A percentile compares a stretch with the other conserved stretches of the same genome.
These are phyloP conservation scores for Campaea margaritaria DNA, from an alignment of 2,888 invertebrate species.

Conservation along the genomic window DNA sequence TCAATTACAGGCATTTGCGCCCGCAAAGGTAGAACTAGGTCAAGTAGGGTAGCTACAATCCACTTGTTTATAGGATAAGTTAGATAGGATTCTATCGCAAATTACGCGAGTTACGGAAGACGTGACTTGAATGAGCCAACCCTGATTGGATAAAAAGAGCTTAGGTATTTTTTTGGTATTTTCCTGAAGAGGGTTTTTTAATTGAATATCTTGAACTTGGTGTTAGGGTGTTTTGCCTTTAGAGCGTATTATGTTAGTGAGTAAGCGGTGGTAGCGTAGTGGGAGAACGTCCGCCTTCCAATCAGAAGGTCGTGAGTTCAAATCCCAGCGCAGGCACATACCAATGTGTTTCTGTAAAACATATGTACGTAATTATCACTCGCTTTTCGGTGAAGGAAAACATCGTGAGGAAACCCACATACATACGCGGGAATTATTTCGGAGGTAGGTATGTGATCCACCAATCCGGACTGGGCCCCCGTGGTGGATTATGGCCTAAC, in stretches of 20 bases:
- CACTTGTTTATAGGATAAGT: constrained; percentile 27
- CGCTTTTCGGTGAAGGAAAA: no score
- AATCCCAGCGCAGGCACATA: no score
- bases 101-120: constrained; percentile 23
- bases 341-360: no score
- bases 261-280: no score
- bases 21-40: constrained; percentile 10
- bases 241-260: neutral
- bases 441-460: no score
- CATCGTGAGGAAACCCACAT: no score
- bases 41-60: constrained; percentile 15
- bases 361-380: no score
- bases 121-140: constrained; percentile 15
- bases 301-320: no score
- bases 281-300: no score
- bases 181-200: neutral
- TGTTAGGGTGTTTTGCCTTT: neutral
- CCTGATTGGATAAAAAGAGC: constrained; percentile 15
- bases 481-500: no score
- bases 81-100: constrained; percentile 23
- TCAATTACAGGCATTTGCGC: constrained; percentile 1
- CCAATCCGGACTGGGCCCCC: no score
- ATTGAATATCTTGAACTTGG: constrained; percentile 1
- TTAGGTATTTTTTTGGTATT: constrained; percentile 3
- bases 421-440: no score